A percentile compares a stretch with the other conserved stretches of the same genome.
Evolutionary conservation across 2,113 vertebrate genomes (phyloP).

Genomic region (Trematocara nigrifrons): DNA sequence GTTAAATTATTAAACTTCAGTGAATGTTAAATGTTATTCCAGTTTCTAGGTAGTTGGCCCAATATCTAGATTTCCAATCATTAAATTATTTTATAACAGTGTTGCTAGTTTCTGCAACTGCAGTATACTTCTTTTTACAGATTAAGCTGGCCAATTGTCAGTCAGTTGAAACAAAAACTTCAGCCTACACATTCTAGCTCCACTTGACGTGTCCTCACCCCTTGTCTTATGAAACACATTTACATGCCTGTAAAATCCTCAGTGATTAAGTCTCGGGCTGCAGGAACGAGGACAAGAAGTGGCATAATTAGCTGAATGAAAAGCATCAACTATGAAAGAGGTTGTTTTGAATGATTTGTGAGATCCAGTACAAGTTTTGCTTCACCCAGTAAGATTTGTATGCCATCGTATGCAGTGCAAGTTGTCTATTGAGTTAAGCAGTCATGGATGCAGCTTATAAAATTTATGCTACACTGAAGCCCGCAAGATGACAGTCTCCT

Average conservation of each 20-base stretch:
- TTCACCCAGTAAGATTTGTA: background rate
- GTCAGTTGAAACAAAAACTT: background rate
- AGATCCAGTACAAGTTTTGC: background rate
- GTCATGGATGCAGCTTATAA: background rate
- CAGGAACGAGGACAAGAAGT: background rate
- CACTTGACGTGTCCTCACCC: background rate
- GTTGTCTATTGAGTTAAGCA: background rate
- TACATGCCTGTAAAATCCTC: background rate
- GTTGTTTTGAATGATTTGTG: background rate
- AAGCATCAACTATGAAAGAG: background rate
- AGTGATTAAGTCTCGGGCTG: background rate
- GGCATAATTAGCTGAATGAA: background rate
- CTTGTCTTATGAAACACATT: background rate
- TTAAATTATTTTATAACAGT: background rate
- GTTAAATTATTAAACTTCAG: background rate
- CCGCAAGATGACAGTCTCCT: background rate
- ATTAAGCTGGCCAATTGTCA: background rate
- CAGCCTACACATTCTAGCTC: background rate
- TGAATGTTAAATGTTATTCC: background rate
- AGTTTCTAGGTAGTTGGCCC: background rate
- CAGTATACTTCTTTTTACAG: background rate
- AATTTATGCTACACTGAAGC: background rate
- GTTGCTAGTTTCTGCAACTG: accelerated
- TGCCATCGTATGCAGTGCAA: background rate
- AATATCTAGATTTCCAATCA: background rate